phyloP scores from a whole-genome alignment of 1,140 invertebrate species.

The Carposina sasakii region DNA sequence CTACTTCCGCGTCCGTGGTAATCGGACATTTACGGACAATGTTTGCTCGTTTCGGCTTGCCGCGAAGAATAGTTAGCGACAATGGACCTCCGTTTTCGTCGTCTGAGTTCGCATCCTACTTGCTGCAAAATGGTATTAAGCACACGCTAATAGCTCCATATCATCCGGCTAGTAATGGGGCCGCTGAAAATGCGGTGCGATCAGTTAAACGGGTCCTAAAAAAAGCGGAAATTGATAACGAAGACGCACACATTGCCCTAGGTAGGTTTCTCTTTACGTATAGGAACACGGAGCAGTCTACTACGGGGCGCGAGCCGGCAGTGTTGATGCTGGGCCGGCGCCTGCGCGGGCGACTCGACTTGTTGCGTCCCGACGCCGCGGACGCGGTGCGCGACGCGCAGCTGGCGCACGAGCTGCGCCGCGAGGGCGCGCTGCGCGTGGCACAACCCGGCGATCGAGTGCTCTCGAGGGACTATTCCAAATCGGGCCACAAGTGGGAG shows the following conservation, averaged over 20 bases:
- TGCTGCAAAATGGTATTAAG: constrained; percentile 16
- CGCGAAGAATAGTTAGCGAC: constrained; percentile 41
- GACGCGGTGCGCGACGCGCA: too few relatives aligned
- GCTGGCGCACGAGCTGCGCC: not conserved
- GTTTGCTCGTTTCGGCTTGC: constrained; percentile 37
- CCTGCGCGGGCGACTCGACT: not conserved
- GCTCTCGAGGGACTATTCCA: too few relatives aligned
- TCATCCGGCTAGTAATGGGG: constrained; percentile 20
- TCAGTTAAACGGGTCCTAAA: constrained; percentile 18
- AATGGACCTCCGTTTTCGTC: constrained; percentile 48
- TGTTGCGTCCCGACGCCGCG: not conserved
- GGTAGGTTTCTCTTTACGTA: constrained; percentile 18
- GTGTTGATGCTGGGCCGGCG: not conserved
- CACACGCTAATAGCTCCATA: constrained; percentile 16
- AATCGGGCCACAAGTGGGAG: too few relatives aligned
- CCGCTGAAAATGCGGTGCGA: constrained; percentile 22
- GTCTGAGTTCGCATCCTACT: constrained; percentile 16
- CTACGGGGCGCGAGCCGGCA: constrained; percentile 14
- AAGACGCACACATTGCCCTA: constrained; percentile 11
- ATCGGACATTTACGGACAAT: constrained; percentile 26
- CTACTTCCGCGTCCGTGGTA: constrained; percentile 5
- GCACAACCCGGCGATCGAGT: too few relatives aligned
- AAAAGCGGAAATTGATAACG: constrained; percentile 16
- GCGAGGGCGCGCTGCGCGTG: too few relatives aligned
- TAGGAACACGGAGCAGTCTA: constrained; percentile 20